phyloP scores from a whole-genome alignment of 2,888 invertebrate genomes.

The Exephanes ischioxanthus region DNA sequence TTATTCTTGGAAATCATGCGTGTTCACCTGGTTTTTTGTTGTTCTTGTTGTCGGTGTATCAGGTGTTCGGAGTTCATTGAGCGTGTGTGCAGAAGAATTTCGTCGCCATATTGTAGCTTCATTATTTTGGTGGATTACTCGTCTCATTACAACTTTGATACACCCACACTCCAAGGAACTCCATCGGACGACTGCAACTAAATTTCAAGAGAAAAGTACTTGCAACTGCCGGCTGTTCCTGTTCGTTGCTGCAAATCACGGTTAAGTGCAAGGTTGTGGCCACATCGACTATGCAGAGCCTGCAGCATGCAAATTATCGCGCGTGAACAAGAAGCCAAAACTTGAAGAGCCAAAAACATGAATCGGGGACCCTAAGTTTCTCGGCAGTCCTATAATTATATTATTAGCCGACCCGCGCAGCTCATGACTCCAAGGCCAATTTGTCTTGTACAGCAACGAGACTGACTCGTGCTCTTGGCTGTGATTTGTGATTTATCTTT shows the following conservation, averaged over 20 bases:
- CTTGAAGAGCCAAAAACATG: constrained; percentile 26
- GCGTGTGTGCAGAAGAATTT: not conserved
- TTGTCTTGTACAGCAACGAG: constrained; percentile 80
- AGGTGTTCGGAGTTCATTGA: not conserved
- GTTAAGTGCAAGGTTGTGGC: constrained; percentile 7
- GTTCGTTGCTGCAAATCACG: constrained; percentile 46
- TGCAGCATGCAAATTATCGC: constrained; percentile 61
- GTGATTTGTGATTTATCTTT: constrained; percentile 82
- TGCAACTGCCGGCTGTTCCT: not conserved
- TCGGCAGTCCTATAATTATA: constrained; percentile 81
- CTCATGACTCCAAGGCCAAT: constrained; percentile 80
- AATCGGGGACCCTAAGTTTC: constrained; percentile 27
- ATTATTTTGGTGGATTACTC: not conserved
- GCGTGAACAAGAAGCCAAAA: constrained; percentile 54
- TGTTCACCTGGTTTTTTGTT: not conserved
- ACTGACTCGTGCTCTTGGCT: constrained; percentile 71
- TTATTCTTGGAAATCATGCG: not conserved
- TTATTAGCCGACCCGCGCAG: constrained; percentile 81
- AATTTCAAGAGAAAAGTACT: not conserved
- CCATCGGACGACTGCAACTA: not conserved
- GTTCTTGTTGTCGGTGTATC: not conserved
- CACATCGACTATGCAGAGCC: constrained; percentile 8
- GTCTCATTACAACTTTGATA: not conserved
- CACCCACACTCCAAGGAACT: not conserved
- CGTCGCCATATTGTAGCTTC: not conserved